Evolutionary conservation across 2,113 vertebrate species (phyloP), one percentile per base, ranked within the genome.

Genomic region (Anser cygnoides): DNA sequence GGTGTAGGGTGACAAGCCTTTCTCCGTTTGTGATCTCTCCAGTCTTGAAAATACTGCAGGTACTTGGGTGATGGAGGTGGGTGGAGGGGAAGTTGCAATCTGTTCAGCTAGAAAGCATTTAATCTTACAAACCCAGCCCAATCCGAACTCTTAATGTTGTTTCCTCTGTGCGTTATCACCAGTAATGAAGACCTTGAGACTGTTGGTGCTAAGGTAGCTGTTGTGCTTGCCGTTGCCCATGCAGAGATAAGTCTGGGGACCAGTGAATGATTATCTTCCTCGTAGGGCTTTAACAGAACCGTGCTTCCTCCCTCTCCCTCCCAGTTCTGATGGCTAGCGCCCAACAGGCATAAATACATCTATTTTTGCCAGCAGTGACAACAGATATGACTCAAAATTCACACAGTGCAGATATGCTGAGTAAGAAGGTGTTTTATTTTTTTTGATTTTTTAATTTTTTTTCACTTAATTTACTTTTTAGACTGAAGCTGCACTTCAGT

Each of bases 361-460:
- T 95, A 94, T 96, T 96, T 96, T 87, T 70, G 74, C 79, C 44
- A 0, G 39, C 84, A 73, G 71, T 4, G 5, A 62, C 74, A 95
- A 95, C 89, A 96, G 93, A 82, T 92, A 91, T 82, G 92, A 96
- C 80, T 96, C 92, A 94, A 95, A 96, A 96, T 95, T 93, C 92
- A 71, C 90, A 79, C 86, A 90, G 49, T 67, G 92, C 58, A 84
- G 91, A 94, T 96, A 87, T 92, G 92, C 96, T 97, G 96, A 96
- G 89, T 97, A 96, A 97, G 85, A 95, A 90, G 62, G 92, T 93
- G 76, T 52, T 17, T 10, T 0, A 33, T 59, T 79, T 37, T 37
- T 37, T 37, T 37, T 37, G 37, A 37, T 37, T 37, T 37, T 37
- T 80, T 35, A 11, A 46, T 25, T 59, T 59, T 82, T 46, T 91